Evolutionary conservation across 2,113 vertebrate species (phyloP), one percentile per base, ranked within the genome.

Genomic region (Hippopotamus amphibius): DNA sequence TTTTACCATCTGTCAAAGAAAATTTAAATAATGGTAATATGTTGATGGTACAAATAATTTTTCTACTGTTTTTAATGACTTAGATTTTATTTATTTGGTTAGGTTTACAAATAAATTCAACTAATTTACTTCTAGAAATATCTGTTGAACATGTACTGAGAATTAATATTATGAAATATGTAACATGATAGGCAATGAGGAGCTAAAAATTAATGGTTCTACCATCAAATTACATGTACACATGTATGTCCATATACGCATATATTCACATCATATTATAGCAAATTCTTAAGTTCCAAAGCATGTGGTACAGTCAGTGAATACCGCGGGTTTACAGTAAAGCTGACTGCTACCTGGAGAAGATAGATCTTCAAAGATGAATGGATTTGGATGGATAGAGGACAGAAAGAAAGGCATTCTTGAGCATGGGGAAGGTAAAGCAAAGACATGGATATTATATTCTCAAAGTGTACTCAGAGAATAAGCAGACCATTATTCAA

Each of bases 51-150:
- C 65, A 14, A 83, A 37, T 63, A 83, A 13, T 88, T 85, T 69
- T 85, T 71, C 53, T 77, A 53, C 50, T 92, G 22, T 79, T 72
- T 89, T 92, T 88, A 88, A 72, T 66, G 55, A 5, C 33, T 55
- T 46, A 72, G 80, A 41, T 72, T 79, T 85, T 55, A 77, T 76
- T 84, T 74, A 81, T 76, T 88, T 92, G 37, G 9, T 30, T 48
- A 33, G 6, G 1, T 55, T 81, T 72, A 65, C 76, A 82, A 68
- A 74, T 76, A 88, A 88, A 88, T 46, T 93, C 30, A 71, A 41
- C 8, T 97, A 50, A 72, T 65, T 79, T 93, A 30, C n/a, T 65
- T 93, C 41, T 93, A 74, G 33, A 80, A 90, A 48, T 68, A 74
- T 17, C 11, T 66, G 5, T 86, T 68, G 6, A 66, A 28, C 9